A percentile compares a stretch with the other conserved stretches of the same genome.
These are phyloP conservation scores for Steinernema khuongi DNA, from an alignment of 1,140 invertebrate genomes.

Conservation along the genomic window DNA sequence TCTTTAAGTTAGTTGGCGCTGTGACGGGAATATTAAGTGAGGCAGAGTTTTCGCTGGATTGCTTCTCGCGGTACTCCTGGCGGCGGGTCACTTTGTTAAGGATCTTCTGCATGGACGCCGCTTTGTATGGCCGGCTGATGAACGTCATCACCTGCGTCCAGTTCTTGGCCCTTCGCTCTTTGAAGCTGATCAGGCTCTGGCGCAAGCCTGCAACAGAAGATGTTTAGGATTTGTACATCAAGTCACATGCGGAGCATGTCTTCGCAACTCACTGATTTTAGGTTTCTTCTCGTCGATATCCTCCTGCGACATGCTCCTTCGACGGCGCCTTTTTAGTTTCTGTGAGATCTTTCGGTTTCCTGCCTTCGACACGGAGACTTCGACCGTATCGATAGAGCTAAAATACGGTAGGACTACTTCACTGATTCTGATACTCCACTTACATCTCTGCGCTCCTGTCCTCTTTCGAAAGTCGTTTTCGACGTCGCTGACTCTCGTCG, in stretches of 20 bases:
- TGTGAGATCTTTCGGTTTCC: too few relatives aligned
- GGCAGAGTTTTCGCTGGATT: too few relatives aligned
- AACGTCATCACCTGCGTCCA: conserved; percentile 24
- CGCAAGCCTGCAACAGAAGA: background rate
- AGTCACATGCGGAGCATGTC: background rate
- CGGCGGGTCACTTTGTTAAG: background rate
- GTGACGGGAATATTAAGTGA: too few relatives aligned
- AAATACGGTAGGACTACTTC: too few relatives aligned
- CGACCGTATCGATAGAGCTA: too few relatives aligned
- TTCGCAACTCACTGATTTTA: background rate
- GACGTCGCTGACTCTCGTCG: background rate
- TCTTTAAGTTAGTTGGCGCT: background rate
- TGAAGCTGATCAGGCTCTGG: background rate
- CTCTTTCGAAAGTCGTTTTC: background rate
- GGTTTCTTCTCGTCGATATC: too few relatives aligned
- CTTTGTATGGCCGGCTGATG: conserved; percentile 18
- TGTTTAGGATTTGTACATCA: too few relatives aligned
- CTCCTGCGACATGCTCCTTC: too few relatives aligned
- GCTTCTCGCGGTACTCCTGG: conserved; percentile 15
- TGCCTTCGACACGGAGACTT: too few relatives aligned
- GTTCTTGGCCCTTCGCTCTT: conserved; percentile 4
- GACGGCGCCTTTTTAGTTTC: too few relatives aligned
- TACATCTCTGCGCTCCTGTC: background rate
- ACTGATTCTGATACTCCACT: background rate
- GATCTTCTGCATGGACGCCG: conserved; percentile 18